phyloP scores from a whole-genome alignment of 2,888 invertebrate genomes.

The Stenodema calcarata region DNA sequence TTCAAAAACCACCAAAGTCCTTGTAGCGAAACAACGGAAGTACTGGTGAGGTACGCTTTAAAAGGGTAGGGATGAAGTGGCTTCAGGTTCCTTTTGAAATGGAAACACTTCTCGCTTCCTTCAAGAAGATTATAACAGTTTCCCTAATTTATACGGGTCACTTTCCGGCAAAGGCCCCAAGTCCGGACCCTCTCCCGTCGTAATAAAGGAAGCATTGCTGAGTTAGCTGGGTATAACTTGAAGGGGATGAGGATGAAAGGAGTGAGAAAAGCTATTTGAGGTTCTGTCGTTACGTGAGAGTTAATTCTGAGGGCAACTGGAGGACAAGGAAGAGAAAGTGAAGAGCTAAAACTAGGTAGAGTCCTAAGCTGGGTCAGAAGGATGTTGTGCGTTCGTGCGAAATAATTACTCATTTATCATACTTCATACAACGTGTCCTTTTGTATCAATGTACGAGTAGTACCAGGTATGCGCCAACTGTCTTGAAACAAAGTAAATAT shows the following conservation, averaged over 20 bases:
- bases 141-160: slow-evolving; percentile 42
- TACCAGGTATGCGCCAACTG: too few species aligned
- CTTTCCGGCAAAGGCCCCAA: slow-evolving; percentile 13
- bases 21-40: background rate
- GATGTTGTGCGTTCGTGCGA: too few species aligned
- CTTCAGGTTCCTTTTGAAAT: slow-evolving; percentile 27
- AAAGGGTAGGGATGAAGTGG: background rate
- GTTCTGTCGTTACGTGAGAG: background rate
- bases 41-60: background rate
- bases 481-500: too few species aligned
- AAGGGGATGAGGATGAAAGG: background rate
- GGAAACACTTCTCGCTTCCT: slow-evolving; percentile 39
- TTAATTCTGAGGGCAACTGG: background rate
- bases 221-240: background rate
- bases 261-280: background rate
- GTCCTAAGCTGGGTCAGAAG: too few species aligned
- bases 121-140: slow-evolving; percentile 39
- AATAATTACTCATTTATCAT: too few species aligned
- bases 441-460: too few species aligned
- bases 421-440: too few species aligned
- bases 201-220: slow-evolving; percentile 2
- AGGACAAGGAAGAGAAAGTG: background rate
- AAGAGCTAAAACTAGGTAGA: background rate
- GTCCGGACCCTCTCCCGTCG: background rate
- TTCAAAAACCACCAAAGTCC: background rate